phyloP scores from a whole-genome alignment of 2,797 vertebrate genomes.

The Urophycis tenuis region DNA sequence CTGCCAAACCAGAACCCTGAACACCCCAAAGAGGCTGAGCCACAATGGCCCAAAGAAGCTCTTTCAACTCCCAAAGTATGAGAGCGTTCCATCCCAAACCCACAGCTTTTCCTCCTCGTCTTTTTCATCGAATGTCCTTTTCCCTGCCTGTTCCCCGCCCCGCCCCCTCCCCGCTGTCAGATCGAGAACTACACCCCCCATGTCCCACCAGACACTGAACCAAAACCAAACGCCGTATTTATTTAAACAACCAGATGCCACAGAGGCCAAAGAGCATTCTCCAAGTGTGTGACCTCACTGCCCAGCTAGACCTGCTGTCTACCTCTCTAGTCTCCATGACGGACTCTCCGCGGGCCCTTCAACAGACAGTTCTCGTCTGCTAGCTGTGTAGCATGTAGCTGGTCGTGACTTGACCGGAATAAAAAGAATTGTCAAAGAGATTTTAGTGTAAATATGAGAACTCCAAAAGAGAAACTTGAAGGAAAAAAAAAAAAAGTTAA shows the following conservation, averaged over 20 bases:
- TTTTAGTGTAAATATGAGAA: slow-evolving; percentile 70
- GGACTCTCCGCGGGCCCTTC: slow-evolving; percentile 84
- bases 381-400: slow-evolving; percentile 89
- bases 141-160: slow-evolving; percentile 46
- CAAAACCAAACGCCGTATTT: slow-evolving; percentile 67
- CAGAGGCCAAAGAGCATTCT: slow-evolving; percentile 99
- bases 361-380: slow-evolving; percentile 80
- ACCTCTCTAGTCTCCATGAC: slow-evolving; percentile 94
- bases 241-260: slow-evolving; percentile 73
- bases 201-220: slow-evolving; percentile 50
- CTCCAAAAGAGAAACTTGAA: slow-evolving; percentile 79
- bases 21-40: slow-evolving; percentile 70
- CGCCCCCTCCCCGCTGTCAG: background rate
- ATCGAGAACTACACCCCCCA: slow-evolving; percentile 41
- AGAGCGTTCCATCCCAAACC: slow-evolving; percentile 62
- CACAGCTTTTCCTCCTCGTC: slow-evolving; percentile 63
- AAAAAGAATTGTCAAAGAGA: slow-evolving; percentile 68
- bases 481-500: slow-evolving; percentile 39
- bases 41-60: slow-evolving; percentile 82
- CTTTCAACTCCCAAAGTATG: slow-evolving; percentile 61
- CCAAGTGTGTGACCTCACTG: slow-evolving; percentile 99
- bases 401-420: slow-evolving; percentile 79
- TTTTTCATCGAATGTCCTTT: slow-evolving; percentile 41
- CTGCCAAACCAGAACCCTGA: slow-evolving; percentile 65
- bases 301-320: slow-evolving; percentile 94